Percentiles rank a stretch among this genome's conserved stretches.
Conservation (phyloP, 2,113 vertebrate species). For the Pycnonotus jocosus region DNA sequence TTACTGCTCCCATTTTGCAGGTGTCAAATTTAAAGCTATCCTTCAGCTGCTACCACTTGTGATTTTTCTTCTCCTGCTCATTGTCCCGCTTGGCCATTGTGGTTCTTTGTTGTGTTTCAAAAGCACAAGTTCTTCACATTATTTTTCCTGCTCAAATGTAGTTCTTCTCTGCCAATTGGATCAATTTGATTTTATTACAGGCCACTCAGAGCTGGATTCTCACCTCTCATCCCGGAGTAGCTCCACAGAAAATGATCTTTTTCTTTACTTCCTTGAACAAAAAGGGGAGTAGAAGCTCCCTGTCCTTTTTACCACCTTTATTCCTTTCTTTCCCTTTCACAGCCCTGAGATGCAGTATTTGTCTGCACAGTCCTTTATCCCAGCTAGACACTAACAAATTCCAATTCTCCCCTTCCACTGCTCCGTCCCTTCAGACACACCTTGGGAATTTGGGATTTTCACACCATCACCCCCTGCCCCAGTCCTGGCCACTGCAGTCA, state of each 20-base stretch:
- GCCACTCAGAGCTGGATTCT: constrained; percentile 32
- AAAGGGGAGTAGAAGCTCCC: background rate
- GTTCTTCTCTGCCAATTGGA: constrained; percentile 28
- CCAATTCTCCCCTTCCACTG: background rate
- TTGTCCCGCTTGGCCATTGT: constrained; percentile 46
- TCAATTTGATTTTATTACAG: constrained; percentile 53
- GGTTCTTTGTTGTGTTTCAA: constrained; percentile 50
- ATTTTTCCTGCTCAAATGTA: constrained; percentile 3
- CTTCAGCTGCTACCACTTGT: constrained; percentile 22
- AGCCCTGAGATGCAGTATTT: background rate
- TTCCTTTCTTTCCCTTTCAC: background rate
- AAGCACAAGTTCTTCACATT: background rate
- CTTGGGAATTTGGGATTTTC: background rate
- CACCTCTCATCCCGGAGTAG: background rate
- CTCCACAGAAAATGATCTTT: constrained; percentile 22
- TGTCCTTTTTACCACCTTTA: background rate
- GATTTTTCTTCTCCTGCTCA: constrained; percentile 44
- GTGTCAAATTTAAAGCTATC: constrained; percentile 27
- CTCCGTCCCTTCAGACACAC: background rate
- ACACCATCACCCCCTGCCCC: background rate
- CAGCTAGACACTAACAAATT: background rate
- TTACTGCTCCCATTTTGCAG: constrained; percentile 43
- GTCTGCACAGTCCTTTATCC: background rate
- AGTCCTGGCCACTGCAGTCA: background rate
- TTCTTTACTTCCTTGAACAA: background rate